These are phyloP conservation scores for Eledone cirrhosa DNA, from an alignment of 2,888 invertebrate genomes.

Conservation along the genomic window DNA sequence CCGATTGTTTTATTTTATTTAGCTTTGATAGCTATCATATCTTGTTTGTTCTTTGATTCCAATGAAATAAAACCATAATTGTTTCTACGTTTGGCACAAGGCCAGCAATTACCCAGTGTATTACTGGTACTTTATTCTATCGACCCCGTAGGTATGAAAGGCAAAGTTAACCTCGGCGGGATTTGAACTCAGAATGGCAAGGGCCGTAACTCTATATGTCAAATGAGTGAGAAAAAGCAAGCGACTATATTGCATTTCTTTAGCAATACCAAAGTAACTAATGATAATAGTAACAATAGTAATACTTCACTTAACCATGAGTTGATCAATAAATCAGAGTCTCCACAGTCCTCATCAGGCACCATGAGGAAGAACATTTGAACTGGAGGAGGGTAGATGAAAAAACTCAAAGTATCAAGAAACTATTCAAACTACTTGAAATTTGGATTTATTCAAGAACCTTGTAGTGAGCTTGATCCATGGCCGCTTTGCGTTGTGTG, in stretches of 20 bases:
- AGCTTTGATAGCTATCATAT: no score
- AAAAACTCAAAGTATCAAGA: not conserved
- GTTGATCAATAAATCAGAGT: not conserved
- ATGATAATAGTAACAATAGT: not conserved
- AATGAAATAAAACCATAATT: no score
- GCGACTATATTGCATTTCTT: not conserved
- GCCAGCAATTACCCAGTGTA: no score
- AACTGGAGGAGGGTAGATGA: not conserved
- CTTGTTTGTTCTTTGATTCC: no score
- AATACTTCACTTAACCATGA: not conserved
- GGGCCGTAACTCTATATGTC: no score
- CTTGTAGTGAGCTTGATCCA: not conserved
- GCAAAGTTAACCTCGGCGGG: no score
- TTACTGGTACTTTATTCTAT: no score
- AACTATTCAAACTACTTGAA: not conserved
- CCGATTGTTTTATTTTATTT: no score
- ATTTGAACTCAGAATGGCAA: no score
- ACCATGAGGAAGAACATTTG: not conserved
- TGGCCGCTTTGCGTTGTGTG: not conserved
- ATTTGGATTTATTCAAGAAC: constrained; percentile 6
- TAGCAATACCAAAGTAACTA: not conserved
- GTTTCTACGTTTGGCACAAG: no score
- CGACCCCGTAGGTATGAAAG: no score
- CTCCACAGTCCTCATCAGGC: not conserved
- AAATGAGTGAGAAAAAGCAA: no score